phyloP scores from a whole-genome alignment of 35 echinoderm and acorn worm species.

The Apostichopus californicus region DNA sequence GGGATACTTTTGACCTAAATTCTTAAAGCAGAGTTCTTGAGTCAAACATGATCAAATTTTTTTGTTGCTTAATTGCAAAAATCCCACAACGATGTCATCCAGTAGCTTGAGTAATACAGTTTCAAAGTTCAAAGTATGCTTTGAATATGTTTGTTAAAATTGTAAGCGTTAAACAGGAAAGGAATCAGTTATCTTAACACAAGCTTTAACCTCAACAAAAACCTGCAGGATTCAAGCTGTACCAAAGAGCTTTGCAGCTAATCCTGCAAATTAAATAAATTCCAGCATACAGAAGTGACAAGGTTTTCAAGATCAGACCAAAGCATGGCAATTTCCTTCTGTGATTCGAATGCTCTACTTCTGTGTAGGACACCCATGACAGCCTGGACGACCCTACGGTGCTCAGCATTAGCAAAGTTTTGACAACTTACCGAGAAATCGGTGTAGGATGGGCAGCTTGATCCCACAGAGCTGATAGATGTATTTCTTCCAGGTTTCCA shows the following conservation, averaged over 20 bases:
- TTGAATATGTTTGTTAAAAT: neutral
- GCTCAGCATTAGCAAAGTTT: too few relatives aligned
- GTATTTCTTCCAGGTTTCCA: constrained; percentile 32
- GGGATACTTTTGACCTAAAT: neutral
- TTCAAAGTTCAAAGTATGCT: too few relatives aligned
- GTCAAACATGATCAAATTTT: neutral
- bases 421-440: constrained; percentile 29
- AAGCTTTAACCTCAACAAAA: neutral
- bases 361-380: too few relatives aligned
- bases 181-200: neutral
- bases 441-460: constrained; percentile 24
- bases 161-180: neutral
- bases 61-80: neutral
- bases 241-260: neutral
- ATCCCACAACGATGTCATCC: too few relatives aligned
- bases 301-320: too few relatives aligned
- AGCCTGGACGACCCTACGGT: too few relatives aligned
- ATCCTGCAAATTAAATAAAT: too few relatives aligned
- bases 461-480: constrained; percentile 33
- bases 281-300: too few relatives aligned
- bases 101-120: too few relatives aligned
- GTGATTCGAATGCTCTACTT: too few relatives aligned
- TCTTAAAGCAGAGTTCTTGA: neutral
- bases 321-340: too few relatives aligned
- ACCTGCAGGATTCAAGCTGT: neutral